Evolutionary conservation across 2,113 vertebrate species (phyloP).

Genomic region (Etia nguti): DNA sequence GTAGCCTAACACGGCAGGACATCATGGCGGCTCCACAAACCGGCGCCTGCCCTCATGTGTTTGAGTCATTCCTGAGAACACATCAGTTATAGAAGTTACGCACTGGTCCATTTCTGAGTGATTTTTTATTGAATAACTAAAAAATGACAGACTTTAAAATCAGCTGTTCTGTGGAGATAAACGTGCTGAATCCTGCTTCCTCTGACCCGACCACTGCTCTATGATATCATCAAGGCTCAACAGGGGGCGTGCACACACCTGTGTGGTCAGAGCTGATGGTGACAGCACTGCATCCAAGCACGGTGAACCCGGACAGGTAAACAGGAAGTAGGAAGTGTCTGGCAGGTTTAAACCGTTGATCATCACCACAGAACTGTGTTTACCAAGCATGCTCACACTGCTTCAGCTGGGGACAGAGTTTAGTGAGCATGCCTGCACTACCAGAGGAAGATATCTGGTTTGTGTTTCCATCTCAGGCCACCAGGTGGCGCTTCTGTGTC

Average conservation of each 20-base stretch:
- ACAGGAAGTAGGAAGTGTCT: neutral
- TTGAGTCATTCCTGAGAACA: neutral
- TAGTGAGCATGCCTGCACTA: neutral
- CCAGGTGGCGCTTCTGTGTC: neutral
- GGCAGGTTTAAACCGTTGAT: neutral
- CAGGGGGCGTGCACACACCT: neutral
- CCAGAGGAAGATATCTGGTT: neutral
- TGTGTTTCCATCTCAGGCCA: neutral
- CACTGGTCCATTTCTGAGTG: no score
- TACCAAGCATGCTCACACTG: neutral
- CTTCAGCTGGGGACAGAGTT: neutral
- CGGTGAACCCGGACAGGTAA: neutral
- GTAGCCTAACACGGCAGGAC: neutral
- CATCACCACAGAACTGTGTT: neutral
- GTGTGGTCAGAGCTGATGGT: neutral
- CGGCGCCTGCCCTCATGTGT: neutral
- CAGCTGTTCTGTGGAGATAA: no score
- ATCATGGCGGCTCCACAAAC: neutral
- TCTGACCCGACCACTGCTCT: neutral
- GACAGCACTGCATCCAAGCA: neutral
- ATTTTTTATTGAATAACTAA: no score
- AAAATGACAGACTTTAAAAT: no score
- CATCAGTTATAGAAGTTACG: neutral
- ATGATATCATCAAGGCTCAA: neutral
- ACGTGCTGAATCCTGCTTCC: no score